Base-by-base conservation (phyloP, 2,797 vertebrate species). In the Neosilurus hyrtlii region DNA sequence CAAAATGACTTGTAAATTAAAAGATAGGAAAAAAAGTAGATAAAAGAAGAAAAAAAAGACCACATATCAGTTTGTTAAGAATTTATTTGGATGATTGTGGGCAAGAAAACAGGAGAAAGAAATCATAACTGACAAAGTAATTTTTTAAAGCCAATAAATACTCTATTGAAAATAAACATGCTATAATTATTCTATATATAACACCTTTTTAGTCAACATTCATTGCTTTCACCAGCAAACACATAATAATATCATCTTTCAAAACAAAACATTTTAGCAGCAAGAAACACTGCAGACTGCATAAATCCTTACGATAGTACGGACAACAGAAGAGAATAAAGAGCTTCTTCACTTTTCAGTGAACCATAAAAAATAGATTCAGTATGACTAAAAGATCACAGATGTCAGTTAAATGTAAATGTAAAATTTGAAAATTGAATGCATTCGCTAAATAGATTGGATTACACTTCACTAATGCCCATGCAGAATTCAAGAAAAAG, bases 41-140 rank as follows among this genome's bases (percentile, higher is more conserved):
- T 30, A 30, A 30, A 30, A 30, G 30, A 30, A 30, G 30, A 30
- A 30, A 67, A 59, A 57, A 30, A 70, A 61, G 9, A 24, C 52
- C 52, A 43, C n/a, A 22, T 20, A 20, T 30, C 3, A 0, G 1
- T 79, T 79, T 65, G 54, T 74, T 43, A 80, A 43, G 62, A 24
- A 70, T 89, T 89, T 83, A 84, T 89, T 90, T 83, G 85, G 67
- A 89, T 87, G 70, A 88, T 89, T 83, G 89, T 87, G 86, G 89
- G 78, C 86, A 86, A 83, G 85, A 80, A 90, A 85, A 85, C 80
- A 87, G 74, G 67, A 86, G 81, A 88, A 88, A 73, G 66, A 84
- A 82, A 86, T 86, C 70, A 81, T 75, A 87, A 63, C 54, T 4
- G 24, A 73, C 68, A 59, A 89, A 82, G 80, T 71, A 37, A 37